Base-by-base conservation (phyloP, 1,140 invertebrate species). In the Bombus pascuorum region DNA sequence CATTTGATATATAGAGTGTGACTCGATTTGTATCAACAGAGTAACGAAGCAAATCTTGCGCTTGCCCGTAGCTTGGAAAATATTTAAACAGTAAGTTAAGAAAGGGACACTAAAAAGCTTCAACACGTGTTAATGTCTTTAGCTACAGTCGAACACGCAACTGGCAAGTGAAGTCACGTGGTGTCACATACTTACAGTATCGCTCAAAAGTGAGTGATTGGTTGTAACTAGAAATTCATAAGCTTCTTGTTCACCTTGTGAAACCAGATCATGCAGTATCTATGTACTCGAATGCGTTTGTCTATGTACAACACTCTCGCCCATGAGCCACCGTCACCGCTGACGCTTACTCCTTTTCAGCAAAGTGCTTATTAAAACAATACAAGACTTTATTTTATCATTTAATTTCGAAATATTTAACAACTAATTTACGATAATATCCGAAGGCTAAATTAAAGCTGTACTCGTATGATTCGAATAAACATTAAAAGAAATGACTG, bases 161-260 rank as follows among this genome's bases (percentile, higher is more conserved):
- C 44, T 34, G 32, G 3, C 28, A 28, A 32, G 10, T 37, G 12
- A 37, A 73, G 25, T 76, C 28, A 76, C 62, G 44, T 47, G 72
- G 10, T 59, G 37, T n/a, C 37, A 34, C 15, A 57, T 39, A 42
- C 9, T 6, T 39, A 42, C 13, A 18, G 13, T 32, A 15, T n/a
- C 15, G 10, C 34, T 53, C 72, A 59, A 73, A 42, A 73, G 59
- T 62, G 6, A 32, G 3, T 22, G 13, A n/a, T 71, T 22, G 32
- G 1, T 75, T 28, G 9, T 37, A 22, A 34, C 32, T 75, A 75
- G 44, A 74, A 74, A 74, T 74, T 62, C 32, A 74, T 74, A 53
- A 74, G n/a, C 44, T 74, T 62, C 59, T 62, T 4, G 59, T 62
- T 74, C 73, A 74, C 73, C 73, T 74, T 74, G 73, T 47, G 44